Evolutionary conservation across 1,140 invertebrate genomes (phyloP), one percentile per base, ranked within the genome.

Genomic region (Drosophila littoralis): DNA sequence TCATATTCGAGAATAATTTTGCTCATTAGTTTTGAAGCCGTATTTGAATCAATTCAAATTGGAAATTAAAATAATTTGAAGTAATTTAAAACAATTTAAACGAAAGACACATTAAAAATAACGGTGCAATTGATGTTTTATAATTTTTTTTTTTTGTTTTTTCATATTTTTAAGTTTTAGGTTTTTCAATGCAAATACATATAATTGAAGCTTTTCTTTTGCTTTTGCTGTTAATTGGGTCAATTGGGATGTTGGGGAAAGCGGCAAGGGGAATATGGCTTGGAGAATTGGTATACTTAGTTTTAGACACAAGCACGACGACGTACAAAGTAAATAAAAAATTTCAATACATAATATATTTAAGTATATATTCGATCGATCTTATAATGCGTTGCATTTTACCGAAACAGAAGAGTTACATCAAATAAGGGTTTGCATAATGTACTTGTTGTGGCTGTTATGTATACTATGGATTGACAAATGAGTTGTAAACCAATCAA

Each of bases 301-400:
- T 84, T 86, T 79, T 86, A 82, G 83, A 86, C 82, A 86, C 82
- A 86, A 86, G 83, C 83, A 86, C 76, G 79, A 86, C 83, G 79
- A 86, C 76, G 82, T 79, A 86, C 82, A 86, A 86, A 82, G 77
- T 76, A 82, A 88, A 68, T 64, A 12, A 51, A 88, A 86, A 68
- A 88, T 55, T 79, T 79, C 79, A 88, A 79, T 88, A 88, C 64
- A 88, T 75, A 78, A 79, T 88, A 66, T 79, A 79, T 79, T 65
- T 73, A 81, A 63, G 64, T 81, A 71, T 81, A 82, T 86, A 78
- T 85, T 79, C 60, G 73, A 83, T 83, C 57, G 66, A 75, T 70
- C 59, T 86, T 81, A 83, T 81, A 81, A 85, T 85, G 81, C 81
- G 40, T 85, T 85, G 81, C 81, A 83, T 78, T 85, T 85, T 77